Evolutionary conservation across 1,140 invertebrate species (phyloP), one percentile per base, ranked within the genome.

Genomic region (Drosophila truncata): DNA sequence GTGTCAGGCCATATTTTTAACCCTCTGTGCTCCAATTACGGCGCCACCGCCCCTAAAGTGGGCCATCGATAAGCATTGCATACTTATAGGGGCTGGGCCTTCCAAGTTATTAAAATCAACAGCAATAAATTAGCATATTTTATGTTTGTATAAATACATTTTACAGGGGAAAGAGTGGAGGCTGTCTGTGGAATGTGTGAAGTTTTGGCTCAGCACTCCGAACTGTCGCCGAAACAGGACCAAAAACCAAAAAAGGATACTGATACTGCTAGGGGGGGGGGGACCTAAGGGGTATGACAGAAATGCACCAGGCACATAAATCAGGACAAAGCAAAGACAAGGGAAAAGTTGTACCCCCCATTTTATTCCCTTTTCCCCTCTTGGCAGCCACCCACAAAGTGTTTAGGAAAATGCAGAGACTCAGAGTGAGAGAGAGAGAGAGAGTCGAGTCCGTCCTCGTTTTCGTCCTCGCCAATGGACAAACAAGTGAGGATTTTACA

Each of bases 61-160:
- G 1, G 7, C 10, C 54, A 72, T 60, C 69, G 70, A 72, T 72
- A 59, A 72, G 42, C 44, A 61, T 64, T 69, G 70, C 76, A 79
- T 83, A 77, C 71, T 83, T 86, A 82, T 85, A 63, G 76, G 73
- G 74, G 74, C 57, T 29, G 60, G 58, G 55, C 60, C 66, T n/a
- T n/a, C n/a, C 20, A 82, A 86, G 83, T 86, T 87, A 87, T 87
- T 87, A 87, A 87, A 87, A 87, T 87, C 84, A 87, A 87, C 83
- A 88, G 80, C 84, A 80, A 87, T 87, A 87, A 87, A 87, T 87
- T 84, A 83, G 84, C 84, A 87, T 88, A 75, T 82, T 84, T 87
- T 87, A 86, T 79, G 77, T 73, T 83, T 76, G 44, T 69, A 80
- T 74, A 71, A 76, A 80, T 52, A 76, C 49, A 33, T 33, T 31